A percentile compares a stretch with the other conserved stretches of the same genome.
Evolutionary conservation across 1,140 invertebrate genomes (phyloP).

Genomic region (Bombus confusus): DNA sequence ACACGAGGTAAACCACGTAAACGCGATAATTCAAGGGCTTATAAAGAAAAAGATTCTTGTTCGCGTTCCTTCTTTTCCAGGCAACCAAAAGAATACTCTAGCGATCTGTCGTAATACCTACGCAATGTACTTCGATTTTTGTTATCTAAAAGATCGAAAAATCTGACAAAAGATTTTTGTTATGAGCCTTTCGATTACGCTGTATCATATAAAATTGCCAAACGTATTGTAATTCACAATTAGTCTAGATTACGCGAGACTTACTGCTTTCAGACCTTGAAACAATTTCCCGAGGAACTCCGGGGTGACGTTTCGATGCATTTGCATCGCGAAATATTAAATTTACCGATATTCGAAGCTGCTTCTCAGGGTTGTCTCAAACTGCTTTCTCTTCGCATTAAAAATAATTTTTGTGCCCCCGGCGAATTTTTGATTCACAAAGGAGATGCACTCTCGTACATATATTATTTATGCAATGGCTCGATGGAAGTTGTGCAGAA

Average conservation of each 20-base stretch:
- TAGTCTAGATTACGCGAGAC: not conserved
- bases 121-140: not conserved
- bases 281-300: constrained; percentile 98
- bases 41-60: not conserved
- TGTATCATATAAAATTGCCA: not conserved
- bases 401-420: constrained; percentile 96
- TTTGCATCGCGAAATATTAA: constrained; percentile 96
- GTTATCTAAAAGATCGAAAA: not conserved
- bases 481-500: constrained; percentile 99
- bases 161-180: not conserved
- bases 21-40: not conserved
- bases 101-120: not conserved
- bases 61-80: not conserved
- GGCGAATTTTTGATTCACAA: constrained; percentile 98
- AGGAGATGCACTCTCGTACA: constrained; percentile 97
- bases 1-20: constrained; percentile 88
- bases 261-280: constrained; percentile 88
- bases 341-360: constrained; percentile 95
- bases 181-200: not conserved
- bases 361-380: constrained; percentile 96
- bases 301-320: constrained; percentile 97
- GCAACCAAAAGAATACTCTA: not conserved
- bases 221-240: not conserved
- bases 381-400: constrained; percentile 93
- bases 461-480: constrained; percentile 98